phyloP scores from a whole-genome alignment of 2,888 invertebrate species.

The Quadroppia sp. region DNA sequence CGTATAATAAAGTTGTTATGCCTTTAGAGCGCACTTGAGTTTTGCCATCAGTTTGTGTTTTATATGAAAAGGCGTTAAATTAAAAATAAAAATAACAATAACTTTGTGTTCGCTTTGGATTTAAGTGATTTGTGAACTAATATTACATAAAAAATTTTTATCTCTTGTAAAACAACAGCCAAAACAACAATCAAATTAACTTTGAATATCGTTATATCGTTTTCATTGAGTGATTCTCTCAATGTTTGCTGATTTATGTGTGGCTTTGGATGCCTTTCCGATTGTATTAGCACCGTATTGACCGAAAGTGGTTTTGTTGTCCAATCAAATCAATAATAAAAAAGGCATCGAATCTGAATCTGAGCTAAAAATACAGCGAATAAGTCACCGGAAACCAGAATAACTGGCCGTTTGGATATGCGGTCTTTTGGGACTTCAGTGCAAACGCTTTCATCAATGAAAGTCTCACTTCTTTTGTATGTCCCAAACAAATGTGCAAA shows the following conservation, averaged over 20 bases:
- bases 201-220: not conserved
- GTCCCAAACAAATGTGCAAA: constrained; percentile 27
- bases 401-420: constrained; percentile 1
- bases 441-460: not conserved
- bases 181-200: not conserved
- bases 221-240: constrained; percentile 7
- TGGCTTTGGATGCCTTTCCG: not conserved
- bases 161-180: not conserved
- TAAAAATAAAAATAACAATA: not conserved
- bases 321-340: constrained; percentile 29
- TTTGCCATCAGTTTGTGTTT: not conserved
- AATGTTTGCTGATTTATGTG: constrained; percentile 1
- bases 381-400: constrained; percentile 35
- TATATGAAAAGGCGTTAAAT: not conserved
- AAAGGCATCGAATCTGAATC: constrained; percentile 33
- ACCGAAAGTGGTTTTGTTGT: constrained; percentile 34
- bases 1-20: not conserved
- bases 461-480: constrained; percentile 26
- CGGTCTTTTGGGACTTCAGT: constrained; percentile 12
- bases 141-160: not conserved
- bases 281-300: not conserved
- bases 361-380: constrained; percentile 21
- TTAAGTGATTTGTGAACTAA: not conserved
- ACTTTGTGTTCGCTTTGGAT: not conserved
- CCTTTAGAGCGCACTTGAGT: not conserved